phyloP scores from a whole-genome alignment of 2,888 invertebrate species.

The Agrotis clavis region DNA sequence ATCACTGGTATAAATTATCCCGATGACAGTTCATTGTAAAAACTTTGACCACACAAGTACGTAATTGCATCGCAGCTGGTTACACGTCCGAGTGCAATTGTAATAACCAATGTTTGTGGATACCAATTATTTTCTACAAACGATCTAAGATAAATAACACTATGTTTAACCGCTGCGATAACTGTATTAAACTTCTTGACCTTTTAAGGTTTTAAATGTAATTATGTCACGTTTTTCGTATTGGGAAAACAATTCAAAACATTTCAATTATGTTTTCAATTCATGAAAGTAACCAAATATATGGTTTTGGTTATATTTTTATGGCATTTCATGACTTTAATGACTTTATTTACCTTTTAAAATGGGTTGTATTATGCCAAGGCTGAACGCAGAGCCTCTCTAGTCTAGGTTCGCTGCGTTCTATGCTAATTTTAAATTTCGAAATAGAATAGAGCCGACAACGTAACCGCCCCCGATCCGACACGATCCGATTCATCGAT shows the following conservation, averaged over 20 bases:
- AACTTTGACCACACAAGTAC: slow-evolving; percentile 52
- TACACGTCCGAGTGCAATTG: slow-evolving; percentile 27
- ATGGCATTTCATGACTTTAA: background rate
- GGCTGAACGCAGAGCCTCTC: slow-evolving; percentile 28
- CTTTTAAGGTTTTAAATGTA: slow-evolving; percentile 49
- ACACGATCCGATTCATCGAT: slow-evolving; percentile 65
- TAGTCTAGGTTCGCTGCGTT: slow-evolving; percentile 19
- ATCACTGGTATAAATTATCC: slow-evolving; percentile 44
- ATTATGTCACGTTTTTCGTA: slow-evolving; percentile 42
- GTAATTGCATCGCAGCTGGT: slow-evolving; percentile 48
- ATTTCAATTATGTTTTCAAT: slow-evolving; percentile 27
- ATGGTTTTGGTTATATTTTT: slow-evolving; percentile 1
- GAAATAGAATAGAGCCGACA: slow-evolving; percentile 55
- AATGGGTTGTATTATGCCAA: slow-evolving; percentile 19
- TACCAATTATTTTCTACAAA: slow-evolving; percentile 53
- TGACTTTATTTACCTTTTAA: slow-evolving; percentile 21
- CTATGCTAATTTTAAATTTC: slow-evolving; percentile 57
- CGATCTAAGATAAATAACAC: slow-evolving; percentile 53
- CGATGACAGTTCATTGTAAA: slow-evolving; percentile 57
- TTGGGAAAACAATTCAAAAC: slow-evolving; percentile 2
- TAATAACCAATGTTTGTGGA: slow-evolving; percentile 45
- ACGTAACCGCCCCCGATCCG: slow-evolving; percentile 66
- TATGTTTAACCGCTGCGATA: slow-evolving; percentile 52
- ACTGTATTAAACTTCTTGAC: slow-evolving; percentile 54
- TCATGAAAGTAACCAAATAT: slow-evolving; percentile 11